A percentile compares a stretch with the other conserved stretches of the same genome.
Conservation (phyloP, 2,113 vertebrate species). For the Brevimyrus niger region DNA sequence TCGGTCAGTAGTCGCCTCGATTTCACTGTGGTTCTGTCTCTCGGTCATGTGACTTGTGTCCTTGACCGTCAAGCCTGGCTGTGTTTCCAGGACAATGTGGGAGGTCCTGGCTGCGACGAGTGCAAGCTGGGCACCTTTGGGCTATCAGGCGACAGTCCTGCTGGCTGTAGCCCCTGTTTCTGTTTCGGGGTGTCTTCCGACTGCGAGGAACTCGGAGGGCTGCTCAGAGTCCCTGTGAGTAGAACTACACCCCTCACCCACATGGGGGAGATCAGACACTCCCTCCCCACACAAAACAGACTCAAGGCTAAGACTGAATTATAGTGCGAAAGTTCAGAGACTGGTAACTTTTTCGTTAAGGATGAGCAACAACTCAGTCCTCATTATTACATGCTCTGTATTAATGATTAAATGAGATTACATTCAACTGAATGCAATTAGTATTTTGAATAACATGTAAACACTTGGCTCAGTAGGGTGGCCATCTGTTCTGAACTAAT, state of each 20-base stretch:
- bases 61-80: neutral
- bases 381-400: conserved; percentile 3
- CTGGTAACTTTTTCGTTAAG: neutral
- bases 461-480: conserved; percentile 6
- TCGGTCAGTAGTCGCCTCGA: neutral
- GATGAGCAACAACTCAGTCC: neutral
- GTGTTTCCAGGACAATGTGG: conserved; percentile 67
- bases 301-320: neutral
- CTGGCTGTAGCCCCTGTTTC: conserved; percentile 79
- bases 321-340: neutral
- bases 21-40: neutral
- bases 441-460: conserved; percentile 16
- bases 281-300: neutral
- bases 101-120: conserved; percentile 72
- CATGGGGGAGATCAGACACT: neutral
- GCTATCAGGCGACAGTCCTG: conserved; percentile 49
- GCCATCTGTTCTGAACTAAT: conserved; percentile 13
- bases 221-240: conserved; percentile 69
- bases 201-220: conserved; percentile 71
- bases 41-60: neutral
- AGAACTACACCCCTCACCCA: neutral
- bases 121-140: conserved; percentile 73
- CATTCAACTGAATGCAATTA: conserved; percentile 18
- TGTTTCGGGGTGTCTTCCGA: conserved; percentile 72
- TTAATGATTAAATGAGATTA: conserved; percentile 20